Evolutionary conservation across 2,888 invertebrate species (phyloP).

Genomic region (Lacanobia wlatinum): DNA sequence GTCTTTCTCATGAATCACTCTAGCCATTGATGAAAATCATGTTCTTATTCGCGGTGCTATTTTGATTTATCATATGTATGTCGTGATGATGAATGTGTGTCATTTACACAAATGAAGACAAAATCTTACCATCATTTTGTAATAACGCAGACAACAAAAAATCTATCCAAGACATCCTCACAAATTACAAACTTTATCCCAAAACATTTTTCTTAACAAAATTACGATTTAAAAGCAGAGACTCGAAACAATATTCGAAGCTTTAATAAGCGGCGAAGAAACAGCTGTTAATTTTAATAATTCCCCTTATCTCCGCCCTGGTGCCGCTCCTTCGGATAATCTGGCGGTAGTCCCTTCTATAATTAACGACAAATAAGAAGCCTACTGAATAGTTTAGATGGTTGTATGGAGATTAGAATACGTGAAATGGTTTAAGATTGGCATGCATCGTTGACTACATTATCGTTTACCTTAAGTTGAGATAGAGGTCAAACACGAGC

Average conservation of each 20-base stretch:
- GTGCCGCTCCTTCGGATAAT: slow-evolving; percentile 64
- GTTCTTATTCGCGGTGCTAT: too few relatives aligned
- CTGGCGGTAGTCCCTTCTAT: slow-evolving; percentile 63
- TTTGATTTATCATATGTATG: too few relatives aligned
- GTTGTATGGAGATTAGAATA: slow-evolving; percentile 63
- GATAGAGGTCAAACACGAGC: not conserved
- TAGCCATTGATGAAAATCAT: too few relatives aligned
- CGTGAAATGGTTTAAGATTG: slow-evolving; percentile 47
- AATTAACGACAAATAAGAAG: slow-evolving; percentile 69
- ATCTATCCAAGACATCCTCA: not conserved
- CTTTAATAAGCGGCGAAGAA: slow-evolving; percentile 53
- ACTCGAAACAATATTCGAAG: slow-evolving; percentile 51
- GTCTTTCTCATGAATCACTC: too few relatives aligned
- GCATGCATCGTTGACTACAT: not conserved
- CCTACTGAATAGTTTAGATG: slow-evolving; percentile 63
- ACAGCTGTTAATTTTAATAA: slow-evolving; percentile 72
- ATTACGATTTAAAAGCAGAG: slow-evolving; percentile 40
- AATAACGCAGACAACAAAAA: not conserved
- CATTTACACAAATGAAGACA: not conserved
- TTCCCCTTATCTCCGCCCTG: slow-evolving; percentile 61
- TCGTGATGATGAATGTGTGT: not conserved
- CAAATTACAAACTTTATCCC: slow-evolving; percentile 31
- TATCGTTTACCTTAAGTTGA: not conserved
- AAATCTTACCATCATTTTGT: not conserved
- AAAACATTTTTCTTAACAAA: slow-evolving; percentile 42